Base-by-base conservation (phyloP, 2,797 vertebrate species). In the Scolopax rusticola region DNA sequence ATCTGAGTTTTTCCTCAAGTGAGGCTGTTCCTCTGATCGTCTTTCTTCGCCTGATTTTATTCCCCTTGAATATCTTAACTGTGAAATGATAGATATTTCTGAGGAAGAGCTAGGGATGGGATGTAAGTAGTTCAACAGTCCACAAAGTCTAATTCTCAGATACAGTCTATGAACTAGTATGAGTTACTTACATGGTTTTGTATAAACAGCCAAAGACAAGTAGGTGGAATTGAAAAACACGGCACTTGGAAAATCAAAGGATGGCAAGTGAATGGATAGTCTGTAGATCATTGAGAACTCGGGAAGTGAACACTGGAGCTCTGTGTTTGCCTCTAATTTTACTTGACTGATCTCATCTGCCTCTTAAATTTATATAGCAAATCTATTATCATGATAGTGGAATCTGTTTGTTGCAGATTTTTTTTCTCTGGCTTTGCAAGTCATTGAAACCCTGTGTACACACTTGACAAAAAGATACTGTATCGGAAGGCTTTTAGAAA, bases 291-390 rank as follows among this genome's bases (percentile, higher is more conserved):
- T 60, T 0, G 2, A 70, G 50, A 93, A 43, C 25, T 53, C 0
- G 0, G 80, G 90, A 53, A 63, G 60, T 2, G 3, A 71, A 89
- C 75, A 93, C 61, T 95, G 84, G 59, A 87, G 61, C 69, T 91
- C 69, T 93, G 57, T 95, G 69, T 88, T 87, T 93, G 43, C 13
- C 0, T 93, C 88, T 93, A 77, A 51, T 94, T 95, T 95, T 84
- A 90, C 67, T 93, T 95, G 68, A 75, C 93, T 90, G 89, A 94
- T 95, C 78, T 95, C 91, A 95, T 97, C 93, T 87, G 84, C 74
- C 90, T 96, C 84, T 94, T 84, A 77, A 89, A 82, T 97, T 93
- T 90, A 90, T 93, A 59, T 89, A 95, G 74, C 74, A 90, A 90
- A 94, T 92, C 88, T 94, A 65, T 95, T 97, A 87, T 75, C 63